Conservation (phyloP, 2,888 invertebrate species). For the Chorisops tibialis region DNA sequence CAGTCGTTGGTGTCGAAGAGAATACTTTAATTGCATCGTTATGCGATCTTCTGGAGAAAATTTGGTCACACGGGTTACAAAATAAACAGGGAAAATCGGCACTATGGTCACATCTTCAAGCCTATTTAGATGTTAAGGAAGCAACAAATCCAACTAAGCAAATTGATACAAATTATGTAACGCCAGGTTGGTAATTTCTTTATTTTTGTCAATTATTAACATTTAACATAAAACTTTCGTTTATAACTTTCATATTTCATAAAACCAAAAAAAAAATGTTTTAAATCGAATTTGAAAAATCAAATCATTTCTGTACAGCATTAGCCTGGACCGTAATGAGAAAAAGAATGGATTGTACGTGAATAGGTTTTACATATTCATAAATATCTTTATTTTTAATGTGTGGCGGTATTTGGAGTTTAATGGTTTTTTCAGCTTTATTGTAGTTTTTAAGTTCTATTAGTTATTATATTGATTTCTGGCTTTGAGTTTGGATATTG, state of each 20-base stretch:
- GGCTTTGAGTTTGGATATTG: not conserved
- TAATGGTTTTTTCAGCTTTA: conserved; percentile 36
- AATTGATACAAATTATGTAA: conserved; percentile 56
- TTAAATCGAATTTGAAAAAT: conserved; percentile 6
- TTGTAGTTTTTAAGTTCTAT: conserved; percentile 18
- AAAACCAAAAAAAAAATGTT: not conserved
- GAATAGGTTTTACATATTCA: conserved; percentile 32
- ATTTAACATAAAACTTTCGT: not conserved
- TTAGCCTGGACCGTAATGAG: conserved; percentile 91
- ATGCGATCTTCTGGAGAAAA: conserved; percentile 93
- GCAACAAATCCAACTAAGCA: conserved; percentile 56
- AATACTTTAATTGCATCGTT: conserved; percentile 97
- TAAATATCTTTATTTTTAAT: not conserved
- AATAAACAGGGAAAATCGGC: conserved; percentile 96
- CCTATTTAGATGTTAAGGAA: conserved; percentile 83
- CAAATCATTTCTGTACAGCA: conserved; percentile 54
- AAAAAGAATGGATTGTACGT: conserved; percentile 88
- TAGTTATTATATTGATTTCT: not conserved
- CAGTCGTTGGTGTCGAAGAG: conserved; percentile 79
- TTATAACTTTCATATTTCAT: conserved; percentile 19
- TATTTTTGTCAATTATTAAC: not conserved
- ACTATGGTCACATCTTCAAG: conserved; percentile 90
- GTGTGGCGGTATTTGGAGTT: not conserved
- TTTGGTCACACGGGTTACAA: conserved; percentile 97
- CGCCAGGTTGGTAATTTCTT: conserved; percentile 54